Conservation (phyloP, 37 sponge, comb jelly and placozoan genomes). For the Ianthella basta region DNA sequence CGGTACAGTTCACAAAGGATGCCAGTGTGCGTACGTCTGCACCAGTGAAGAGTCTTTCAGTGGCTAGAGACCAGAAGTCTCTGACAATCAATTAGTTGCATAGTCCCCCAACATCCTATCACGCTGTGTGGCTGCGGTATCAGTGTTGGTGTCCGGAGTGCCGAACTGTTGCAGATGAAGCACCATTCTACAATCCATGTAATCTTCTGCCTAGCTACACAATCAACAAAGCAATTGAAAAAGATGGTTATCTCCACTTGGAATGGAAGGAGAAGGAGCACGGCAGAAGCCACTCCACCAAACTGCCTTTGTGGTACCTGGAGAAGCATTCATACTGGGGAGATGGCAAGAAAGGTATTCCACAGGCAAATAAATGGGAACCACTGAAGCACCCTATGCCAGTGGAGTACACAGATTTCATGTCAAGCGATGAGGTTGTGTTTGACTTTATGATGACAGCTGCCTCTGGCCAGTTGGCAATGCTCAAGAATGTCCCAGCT, state of each 20-base stretch:
- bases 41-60: too few relatives aligned
- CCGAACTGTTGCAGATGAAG: neutral
- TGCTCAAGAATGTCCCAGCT: neutral
- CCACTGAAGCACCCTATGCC: neutral
- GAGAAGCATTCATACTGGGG: neutral
- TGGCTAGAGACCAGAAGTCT: too few relatives aligned
- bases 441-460: neutral
- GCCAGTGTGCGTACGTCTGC: too few relatives aligned
- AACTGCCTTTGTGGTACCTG: neutral
- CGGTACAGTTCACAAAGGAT: too few relatives aligned
- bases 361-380: neutral
- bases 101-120: neutral
- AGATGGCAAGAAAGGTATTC: neutral
- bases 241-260: neutral
- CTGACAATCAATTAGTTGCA: too few relatives aligned
- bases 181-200: neutral
- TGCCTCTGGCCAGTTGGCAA: neutral
- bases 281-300: conserved; percentile 47
- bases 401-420: neutral
- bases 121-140: conserved; percentile 5
- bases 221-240: neutral
- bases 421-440: neutral
- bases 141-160: conserved; percentile 5
- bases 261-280: conserved; percentile 36
- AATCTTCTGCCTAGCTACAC: neutral